phyloP scores from a whole-genome alignment of 2,113 vertebrate genomes.

The Numenius arquata region DNA sequence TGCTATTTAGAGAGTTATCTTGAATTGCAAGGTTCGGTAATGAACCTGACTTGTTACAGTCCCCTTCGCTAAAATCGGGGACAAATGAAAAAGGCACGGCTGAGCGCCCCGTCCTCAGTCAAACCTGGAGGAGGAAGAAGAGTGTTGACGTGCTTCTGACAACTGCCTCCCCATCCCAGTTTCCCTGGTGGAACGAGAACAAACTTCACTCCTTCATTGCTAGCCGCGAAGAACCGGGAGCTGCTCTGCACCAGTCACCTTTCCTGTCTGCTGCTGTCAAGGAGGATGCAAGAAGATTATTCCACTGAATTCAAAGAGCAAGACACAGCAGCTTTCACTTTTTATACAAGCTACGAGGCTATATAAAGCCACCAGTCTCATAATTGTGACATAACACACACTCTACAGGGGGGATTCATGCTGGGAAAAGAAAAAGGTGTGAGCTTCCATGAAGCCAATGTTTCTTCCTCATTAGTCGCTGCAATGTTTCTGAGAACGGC shows the following conservation, averaged over 20 bases:
- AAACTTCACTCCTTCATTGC: not conserved
- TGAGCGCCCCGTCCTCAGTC: not conserved
- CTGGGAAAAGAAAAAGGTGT: constrained; percentile 25
- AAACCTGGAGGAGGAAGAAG: not conserved
- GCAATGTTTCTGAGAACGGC: not conserved
- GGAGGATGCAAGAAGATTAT: not conserved
- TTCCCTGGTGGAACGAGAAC: not conserved
- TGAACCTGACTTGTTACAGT: not conserved
- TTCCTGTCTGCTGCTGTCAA: not conserved
- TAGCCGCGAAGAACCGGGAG: not conserved
- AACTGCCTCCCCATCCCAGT: not conserved
- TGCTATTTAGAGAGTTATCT: constrained; percentile 56
- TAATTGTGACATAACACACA: not conserved
- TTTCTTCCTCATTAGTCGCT: constrained; percentile 12
- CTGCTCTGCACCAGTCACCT: not conserved
- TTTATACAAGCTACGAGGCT: not conserved
- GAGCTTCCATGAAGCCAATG: not conserved
- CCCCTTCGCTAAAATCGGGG: not conserved
- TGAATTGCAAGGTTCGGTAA: constrained; percentile 28
- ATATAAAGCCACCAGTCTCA: not conserved
- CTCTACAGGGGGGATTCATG: not conserved
- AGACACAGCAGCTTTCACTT: not conserved
- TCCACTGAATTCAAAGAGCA: not conserved
- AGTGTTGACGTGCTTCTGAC: not conserved
- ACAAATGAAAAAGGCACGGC: not conserved